Evolutionary conservation across 2,113 vertebrate genomes (phyloP).

Genomic region (Tachysurus fulvidraco): DNA sequence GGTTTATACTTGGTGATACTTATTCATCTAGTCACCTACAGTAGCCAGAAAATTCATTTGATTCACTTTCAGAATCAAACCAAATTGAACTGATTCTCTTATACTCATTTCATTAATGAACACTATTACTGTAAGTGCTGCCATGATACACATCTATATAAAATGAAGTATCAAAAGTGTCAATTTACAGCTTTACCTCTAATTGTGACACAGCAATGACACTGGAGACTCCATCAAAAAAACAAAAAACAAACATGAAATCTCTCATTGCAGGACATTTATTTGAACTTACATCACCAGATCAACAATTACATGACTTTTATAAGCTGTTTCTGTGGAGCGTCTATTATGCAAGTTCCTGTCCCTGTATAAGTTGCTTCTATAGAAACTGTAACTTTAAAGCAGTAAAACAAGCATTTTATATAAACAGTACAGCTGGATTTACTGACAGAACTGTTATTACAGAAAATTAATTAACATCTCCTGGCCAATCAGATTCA

Average conservation of each 20-base stretch:
- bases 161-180: neutral
- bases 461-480: neutral
- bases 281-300: too few species aligned
- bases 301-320: too few species aligned
- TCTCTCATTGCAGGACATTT: too few species aligned
- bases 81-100: neutral
- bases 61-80: neutral
- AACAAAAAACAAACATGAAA: too few species aligned
- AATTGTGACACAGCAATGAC: too few species aligned
- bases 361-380: neutral
- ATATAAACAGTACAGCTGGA: neutral
- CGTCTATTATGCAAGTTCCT: too few species aligned
- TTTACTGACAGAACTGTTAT: neutral
- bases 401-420: neutral
- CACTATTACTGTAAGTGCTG: neutral
- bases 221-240: too few species aligned
- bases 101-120: neutral
- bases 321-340: neutral
- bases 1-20: neutral
- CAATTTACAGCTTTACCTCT: too few species aligned
- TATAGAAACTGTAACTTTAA: neutral
- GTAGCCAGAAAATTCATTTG: neutral
- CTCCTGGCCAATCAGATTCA: neutral
- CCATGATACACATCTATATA: neutral
- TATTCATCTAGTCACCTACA: neutral